These are phyloP conservation scores for Hecatera dysodea DNA, from an alignment of 2,888 invertebrate genomes.

Conservation along the genomic window DNA sequence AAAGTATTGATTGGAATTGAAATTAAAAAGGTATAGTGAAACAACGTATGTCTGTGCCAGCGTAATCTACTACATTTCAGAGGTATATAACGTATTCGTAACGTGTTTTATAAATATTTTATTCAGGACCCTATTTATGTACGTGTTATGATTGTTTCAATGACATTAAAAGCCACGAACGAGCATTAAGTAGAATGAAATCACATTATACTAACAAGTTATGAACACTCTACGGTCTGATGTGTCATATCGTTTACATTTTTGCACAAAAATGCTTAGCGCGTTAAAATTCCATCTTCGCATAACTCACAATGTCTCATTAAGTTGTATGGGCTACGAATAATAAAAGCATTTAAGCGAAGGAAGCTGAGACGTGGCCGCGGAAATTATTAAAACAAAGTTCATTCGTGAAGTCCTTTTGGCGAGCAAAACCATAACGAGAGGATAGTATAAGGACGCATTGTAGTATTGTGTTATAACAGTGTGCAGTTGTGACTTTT, in stretches of 20 bases:
- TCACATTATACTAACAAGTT: conserved; percentile 22
- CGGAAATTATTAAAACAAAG: conserved; percentile 59
- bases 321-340: conserved; percentile 54
- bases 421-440: conserved; percentile 29
- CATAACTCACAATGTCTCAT: conserved; percentile 52
- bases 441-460: conserved; percentile 38
- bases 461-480: conserved; percentile 45
- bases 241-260: conserved; percentile 40
- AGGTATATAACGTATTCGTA: neutral
- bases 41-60: neutral
- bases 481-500: conserved; percentile 45
- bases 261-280: conserved; percentile 37
- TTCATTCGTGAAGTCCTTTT: conserved; percentile 48
- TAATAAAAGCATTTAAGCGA: conserved; percentile 57
- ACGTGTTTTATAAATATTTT: neutral
- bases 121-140: neutral
- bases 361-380: conserved; percentile 38
- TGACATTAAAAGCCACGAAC: conserved; percentile 5
- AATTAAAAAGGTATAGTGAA: conserved; percentile 10
- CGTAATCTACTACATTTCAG: neutral
- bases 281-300: conserved; percentile 48
- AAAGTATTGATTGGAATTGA: conserved; percentile 1
- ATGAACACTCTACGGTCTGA: conserved; percentile 32
- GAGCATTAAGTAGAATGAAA: conserved; percentile 18
- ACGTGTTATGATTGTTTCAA: conserved; percentile 3